Evolutionary conservation across 2,888 invertebrate genomes (phyloP), one percentile per base, ranked within the genome.

Genomic region (Strigamia maritima): DNA sequence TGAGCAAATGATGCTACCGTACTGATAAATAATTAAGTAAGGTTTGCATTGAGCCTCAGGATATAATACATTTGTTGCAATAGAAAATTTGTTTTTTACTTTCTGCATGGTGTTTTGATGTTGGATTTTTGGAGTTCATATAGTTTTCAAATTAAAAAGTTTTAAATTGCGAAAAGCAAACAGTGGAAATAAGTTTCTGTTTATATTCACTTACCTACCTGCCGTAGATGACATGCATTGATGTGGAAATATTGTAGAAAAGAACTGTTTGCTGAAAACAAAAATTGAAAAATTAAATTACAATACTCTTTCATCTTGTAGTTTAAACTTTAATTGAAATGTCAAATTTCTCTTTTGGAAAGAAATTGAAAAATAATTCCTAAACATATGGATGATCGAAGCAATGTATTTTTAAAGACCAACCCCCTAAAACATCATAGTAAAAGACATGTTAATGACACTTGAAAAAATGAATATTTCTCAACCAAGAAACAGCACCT

Each of bases 271-370:
- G 19, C 60, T 60, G 60, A 22, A 60, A 60, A 60, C 19, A 19
- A 60, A 60, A 60, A 35, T 14, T 44, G 44, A n/a, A 60, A 60
- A 60, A 60, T 24, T 60, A 19, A 60, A 60, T 60, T 60, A 60
- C 19, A 44, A 44, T 44, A n/a, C n/a, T 44, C 7, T 60, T 60
- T 60, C 19, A n/a, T 60, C 60, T 44, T n/a, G 1, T 44, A n/a
- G 44, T n/a, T 44, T 44, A 44, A n/a, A n/a, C n/a, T 44, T 44
- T 44, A 44, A 44, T 44, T 44, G 44, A 44, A 44, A 44, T 44
- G 44, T 44, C n/a, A 44, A 44, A 3, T 44, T 44, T 12, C n/a
- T 16, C 16, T 35, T n/a, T 35, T 35, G 35, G 35, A 35, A 35
- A 35, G 35, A 35, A 35, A 35, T 35, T 35, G 35, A 35, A 49